Evolutionary conservation across 2,888 invertebrate genomes (phyloP).

Genomic region (Chaetogeoica ovagalla): DNA sequence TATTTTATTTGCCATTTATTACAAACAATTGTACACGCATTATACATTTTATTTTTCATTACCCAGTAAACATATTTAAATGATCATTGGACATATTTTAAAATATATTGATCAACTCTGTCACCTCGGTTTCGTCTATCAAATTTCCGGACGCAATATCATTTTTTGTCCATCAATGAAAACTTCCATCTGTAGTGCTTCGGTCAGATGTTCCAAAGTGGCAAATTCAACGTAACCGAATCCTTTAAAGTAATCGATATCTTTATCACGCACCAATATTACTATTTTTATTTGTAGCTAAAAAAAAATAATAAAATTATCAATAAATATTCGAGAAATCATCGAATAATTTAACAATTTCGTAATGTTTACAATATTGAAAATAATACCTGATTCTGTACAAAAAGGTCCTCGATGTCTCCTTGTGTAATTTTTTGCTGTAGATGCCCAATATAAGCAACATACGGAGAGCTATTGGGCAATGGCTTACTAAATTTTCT

Average conservation of each 20-base stretch:
- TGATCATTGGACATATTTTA: not conserved
- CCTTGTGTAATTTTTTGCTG: slow-evolving; percentile 89
- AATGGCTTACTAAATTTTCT: slow-evolving; percentile 68
- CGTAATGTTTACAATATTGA: too few relatives aligned
- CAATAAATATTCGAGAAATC: slow-evolving; percentile 30
- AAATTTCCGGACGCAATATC: slow-evolving; percentile 82
- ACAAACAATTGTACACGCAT: not conserved
- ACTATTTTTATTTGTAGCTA: slow-evolving; percentile 77
- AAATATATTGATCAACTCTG: slow-evolving; percentile 57
- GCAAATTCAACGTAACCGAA: slow-evolving; percentile 98
- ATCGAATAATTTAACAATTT: not conserved
- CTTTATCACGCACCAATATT: slow-evolving; percentile 89
- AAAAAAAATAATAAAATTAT: slow-evolving; percentile 46
- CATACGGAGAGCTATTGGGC: slow-evolving; percentile 87
- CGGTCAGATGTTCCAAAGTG: slow-evolving; percentile 74
- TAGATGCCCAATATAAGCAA: slow-evolving; percentile 92
- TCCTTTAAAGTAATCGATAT: slow-evolving; percentile 94
- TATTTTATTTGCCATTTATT: not conserved
- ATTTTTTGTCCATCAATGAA: slow-evolving; percentile 73
- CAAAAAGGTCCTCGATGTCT: slow-evolving; percentile 85
- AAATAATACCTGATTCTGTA: slow-evolving; percentile 60
- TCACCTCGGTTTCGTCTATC: slow-evolving; percentile 65
- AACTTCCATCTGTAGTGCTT: slow-evolving; percentile 80
- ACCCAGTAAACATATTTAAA: not conserved
- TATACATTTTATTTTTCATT: not conserved